These are phyloP conservation scores for Antheraea pernyi DNA, from an alignment of 1,140 invertebrate species.

Conservation along the genomic window DNA sequence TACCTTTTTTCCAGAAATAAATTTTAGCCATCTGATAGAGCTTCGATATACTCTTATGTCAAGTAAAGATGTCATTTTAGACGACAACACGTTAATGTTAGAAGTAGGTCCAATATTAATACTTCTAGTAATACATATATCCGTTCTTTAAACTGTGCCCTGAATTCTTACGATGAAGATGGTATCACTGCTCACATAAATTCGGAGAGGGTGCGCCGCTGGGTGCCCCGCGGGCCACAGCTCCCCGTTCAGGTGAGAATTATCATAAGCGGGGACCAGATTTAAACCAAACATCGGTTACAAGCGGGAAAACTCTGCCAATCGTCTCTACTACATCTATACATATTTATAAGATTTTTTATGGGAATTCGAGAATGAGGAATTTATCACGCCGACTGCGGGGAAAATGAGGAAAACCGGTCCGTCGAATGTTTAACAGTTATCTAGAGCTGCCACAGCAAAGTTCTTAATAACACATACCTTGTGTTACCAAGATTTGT, in stretches of 20 bases:
- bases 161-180: constrained; percentile 59
- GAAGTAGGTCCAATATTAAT: no score
- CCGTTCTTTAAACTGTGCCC: constrained; percentile 31
- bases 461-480: no score
- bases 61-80: no score
- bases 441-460: no score
- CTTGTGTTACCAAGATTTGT: no score
- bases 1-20: no score
- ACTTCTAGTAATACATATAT: constrained; percentile 33
- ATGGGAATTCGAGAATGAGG: background rate
- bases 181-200: constrained; percentile 67
- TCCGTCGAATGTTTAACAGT: no score
- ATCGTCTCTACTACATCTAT: constrained; percentile 1
- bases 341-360: constrained; percentile 14
- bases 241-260: constrained; percentile 66
- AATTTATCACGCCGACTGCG: background rate
- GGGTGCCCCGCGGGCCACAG: constrained; percentile 27
- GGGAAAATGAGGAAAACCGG: no score
- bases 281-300: constrained; percentile 65
- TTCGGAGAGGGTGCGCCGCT: constrained; percentile 41
- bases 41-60: no score
- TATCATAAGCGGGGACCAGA: constrained; percentile 67
- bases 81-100: no score
- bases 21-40: no score
- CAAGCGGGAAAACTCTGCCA: constrained; percentile 1